Base-by-base conservation (phyloP, 1,140 invertebrate genomes). In the Calephelis virginiensis region DNA sequence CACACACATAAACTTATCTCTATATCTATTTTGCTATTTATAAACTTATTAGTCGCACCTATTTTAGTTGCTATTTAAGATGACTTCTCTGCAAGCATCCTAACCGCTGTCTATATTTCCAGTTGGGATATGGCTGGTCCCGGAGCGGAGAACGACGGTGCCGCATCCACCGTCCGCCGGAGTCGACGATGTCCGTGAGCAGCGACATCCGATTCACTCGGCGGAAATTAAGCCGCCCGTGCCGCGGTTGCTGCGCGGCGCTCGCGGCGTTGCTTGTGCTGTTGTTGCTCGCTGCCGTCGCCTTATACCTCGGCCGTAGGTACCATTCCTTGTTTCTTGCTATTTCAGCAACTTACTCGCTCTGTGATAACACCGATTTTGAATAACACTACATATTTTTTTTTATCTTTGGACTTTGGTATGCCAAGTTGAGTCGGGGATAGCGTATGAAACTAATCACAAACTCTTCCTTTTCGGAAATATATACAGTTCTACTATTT, bases 221-320 rank as follows among this genome's bases (percentile, higher is more conserved):
- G 48, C 94, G 95, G 74, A 97, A 97, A 86, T 86, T 97, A 14
- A 95, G 95, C 68, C 93, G 95, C 14, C 95, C 95, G 70, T 96
- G 96, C 83, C 93, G 95, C 74, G 96, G 95, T 66, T 96, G 96
- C 68, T 97, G 97, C 82, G 97, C 95, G 77, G 94, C 97, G 37
- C 93, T 97, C 37, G 95, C 97, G 10, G 95, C 95, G 6, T 95
- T 97, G 76, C 92, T 97, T 1, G 93, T 97, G 61, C 94, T 97
- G 63, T 92, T 97, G 0, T 92, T 97, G 10, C 93, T 97, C 45
- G 94, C 96, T 38, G 95, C 95, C 11, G 93, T 96, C 49, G 95
- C 95, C 56, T 95, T 98, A 63, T 98, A 98, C 86, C 93, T 97
- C 75, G 96, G 95, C 89, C 96, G 97, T 97, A 93, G 95, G 96